Percentiles rank a stretch among this genome's conserved stretches.
Evolutionary conservation across 1,140 invertebrate species (phyloP).

Genomic region (Cydia strobilella): DNA sequence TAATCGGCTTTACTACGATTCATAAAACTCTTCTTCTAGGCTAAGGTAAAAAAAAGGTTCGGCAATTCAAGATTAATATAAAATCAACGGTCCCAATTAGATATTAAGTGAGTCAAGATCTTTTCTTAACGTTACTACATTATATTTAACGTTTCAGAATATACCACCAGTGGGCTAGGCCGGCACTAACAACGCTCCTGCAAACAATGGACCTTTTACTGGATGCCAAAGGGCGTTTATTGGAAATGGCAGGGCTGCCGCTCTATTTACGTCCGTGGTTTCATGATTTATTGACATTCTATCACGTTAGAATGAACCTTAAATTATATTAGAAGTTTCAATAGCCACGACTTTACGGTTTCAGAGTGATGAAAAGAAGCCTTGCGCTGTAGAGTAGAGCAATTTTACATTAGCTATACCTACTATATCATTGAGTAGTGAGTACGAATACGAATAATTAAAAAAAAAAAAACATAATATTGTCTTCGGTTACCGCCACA

Average conservation of each 20-base stretch:
- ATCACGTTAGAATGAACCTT: background rate
- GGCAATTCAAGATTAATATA: too few species aligned
- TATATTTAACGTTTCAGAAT: background rate
- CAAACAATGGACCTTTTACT: constrained; percentile 22
- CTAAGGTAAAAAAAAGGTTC: too few species aligned
- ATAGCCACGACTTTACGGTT: background rate
- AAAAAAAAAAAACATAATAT: too few species aligned
- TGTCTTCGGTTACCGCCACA: too few species aligned
- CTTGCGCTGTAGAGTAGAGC: background rate
- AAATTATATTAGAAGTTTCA: constrained; percentile 7
- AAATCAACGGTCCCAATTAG: too few species aligned
- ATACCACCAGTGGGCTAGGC: background rate
- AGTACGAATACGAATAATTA: too few species aligned
- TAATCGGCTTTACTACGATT: too few species aligned
- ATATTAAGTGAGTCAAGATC: too few species aligned
- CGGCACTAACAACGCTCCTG: constrained; percentile 1
- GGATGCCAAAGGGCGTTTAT: constrained; percentile 27
- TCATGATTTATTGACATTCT: constrained; percentile 23
- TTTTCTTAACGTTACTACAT: too few species aligned
- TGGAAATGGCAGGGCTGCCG: constrained; percentile 18
- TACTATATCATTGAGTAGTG: too few species aligned
- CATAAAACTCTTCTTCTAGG: too few species aligned
- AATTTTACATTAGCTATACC: too few species aligned
- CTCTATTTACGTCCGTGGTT: constrained; percentile 4
- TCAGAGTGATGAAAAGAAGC: constrained; percentile 1